Evolutionary conservation across 2,113 vertebrate genomes (phyloP).

Genomic region (Paraplagusia blochii): DNA sequence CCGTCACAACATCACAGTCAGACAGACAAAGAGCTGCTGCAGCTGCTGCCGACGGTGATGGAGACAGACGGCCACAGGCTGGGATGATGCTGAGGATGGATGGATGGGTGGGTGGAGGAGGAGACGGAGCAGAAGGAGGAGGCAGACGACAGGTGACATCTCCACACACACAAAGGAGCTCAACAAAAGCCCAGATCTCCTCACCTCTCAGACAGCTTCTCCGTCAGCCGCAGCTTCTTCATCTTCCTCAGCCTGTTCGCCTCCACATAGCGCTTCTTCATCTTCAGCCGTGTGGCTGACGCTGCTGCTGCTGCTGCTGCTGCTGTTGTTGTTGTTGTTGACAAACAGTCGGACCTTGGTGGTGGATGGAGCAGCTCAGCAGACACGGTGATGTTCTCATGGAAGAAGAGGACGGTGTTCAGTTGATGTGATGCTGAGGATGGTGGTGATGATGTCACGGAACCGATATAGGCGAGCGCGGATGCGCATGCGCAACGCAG

Average conservation of each 20-base stretch:
- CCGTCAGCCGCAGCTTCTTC: constrained; percentile 77
- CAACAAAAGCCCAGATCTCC: constrained; percentile 60
- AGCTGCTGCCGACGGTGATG: too few relatives aligned
- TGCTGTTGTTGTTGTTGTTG: neutral
- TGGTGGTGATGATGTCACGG: constrained; percentile 36
- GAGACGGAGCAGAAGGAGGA: neutral
- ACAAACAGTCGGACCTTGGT: neutral
- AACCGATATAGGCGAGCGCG: neutral
- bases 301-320: constrained; percentile 8
- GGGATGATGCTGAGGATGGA: neutral
- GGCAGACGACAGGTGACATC: constrained; percentile 53
- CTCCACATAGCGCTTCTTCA: constrained; percentile 82
- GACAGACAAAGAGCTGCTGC: too few relatives aligned
- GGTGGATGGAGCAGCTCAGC: neutral
- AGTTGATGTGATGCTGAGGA: constrained; percentile 20
- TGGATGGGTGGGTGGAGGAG: neutral
- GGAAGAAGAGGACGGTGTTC: constrained; percentile 34
- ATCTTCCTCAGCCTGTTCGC: constrained; percentile 77
- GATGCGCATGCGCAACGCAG: constrained; percentile 56
- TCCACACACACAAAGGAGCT: constrained; percentile 60
- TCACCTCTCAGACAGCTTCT: constrained; percentile 79
- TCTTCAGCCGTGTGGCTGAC: constrained; percentile 68
- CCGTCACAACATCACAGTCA: too few relatives aligned
- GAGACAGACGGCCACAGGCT: neutral
- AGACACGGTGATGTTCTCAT: neutral